phyloP scores from a whole-genome alignment of 2,797 vertebrate genomes.

The Miichthys miiuy region DNA sequence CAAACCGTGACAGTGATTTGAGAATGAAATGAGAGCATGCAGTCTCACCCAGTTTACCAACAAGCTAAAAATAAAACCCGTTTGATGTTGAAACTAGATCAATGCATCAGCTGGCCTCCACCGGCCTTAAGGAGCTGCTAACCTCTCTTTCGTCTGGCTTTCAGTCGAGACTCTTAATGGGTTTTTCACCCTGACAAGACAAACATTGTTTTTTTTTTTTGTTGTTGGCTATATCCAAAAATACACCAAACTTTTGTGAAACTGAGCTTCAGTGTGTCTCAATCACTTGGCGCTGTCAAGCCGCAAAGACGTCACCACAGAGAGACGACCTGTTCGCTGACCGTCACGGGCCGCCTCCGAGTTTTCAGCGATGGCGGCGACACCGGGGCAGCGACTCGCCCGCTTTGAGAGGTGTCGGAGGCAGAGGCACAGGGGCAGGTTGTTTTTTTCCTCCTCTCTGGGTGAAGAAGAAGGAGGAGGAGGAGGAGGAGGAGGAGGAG shows the following conservation, averaged over 20 bases:
- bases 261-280: conserved; percentile 44
- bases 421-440: conserved; percentile 50
- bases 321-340: conserved; percentile 53
- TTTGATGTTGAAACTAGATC: conserved; percentile 79
- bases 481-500: not conserved
- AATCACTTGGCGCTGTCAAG: conserved; percentile 13
- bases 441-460: conserved; percentile 48
- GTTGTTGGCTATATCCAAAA: conserved; percentile 52
- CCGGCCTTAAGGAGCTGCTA: conserved; percentile 51
- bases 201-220: conserved; percentile 43
- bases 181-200: conserved; percentile 42
- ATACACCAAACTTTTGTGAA: conserved; percentile 40
- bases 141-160: conserved; percentile 47
- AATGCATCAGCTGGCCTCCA: conserved; percentile 66
- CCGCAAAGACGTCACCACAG: conserved; percentile 33
- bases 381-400: conserved; percentile 44
- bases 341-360: conserved; percentile 45
- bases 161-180: conserved; percentile 14
- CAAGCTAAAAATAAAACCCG: conserved; percentile 69
- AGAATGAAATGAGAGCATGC: conserved; percentile 55
- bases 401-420: conserved; percentile 61
- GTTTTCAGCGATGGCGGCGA: conserved; percentile 31
- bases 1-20: conserved; percentile 33
- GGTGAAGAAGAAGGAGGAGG: conserved; percentile 38
- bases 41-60: conserved; percentile 64